Evolutionary conservation across 2,888 invertebrate genomes (phyloP).

Genomic region (Rhamphomyia laevipes): DNA sequence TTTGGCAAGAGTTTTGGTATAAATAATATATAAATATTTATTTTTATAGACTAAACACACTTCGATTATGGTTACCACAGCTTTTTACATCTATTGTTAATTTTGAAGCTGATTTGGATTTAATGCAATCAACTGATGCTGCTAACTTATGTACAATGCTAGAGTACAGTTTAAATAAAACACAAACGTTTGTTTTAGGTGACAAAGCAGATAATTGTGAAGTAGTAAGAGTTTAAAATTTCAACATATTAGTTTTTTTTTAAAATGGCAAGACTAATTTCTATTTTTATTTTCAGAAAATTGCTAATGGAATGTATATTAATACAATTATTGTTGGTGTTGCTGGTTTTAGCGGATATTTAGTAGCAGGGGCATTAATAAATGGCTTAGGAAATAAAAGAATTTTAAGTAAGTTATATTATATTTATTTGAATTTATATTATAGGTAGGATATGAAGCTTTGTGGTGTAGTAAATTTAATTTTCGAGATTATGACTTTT

Average conservation of each 20-base stretch:
- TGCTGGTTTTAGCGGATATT: conserved; percentile 50
- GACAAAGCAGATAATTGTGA: conserved; percentile 24
- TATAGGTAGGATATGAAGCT: too few relatives aligned
- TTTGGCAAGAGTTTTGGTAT: neutral
- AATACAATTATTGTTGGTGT: conserved; percentile 57
- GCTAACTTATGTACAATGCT: conserved; percentile 31
- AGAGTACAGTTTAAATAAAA: conserved; percentile 30
- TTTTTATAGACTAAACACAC: conserved; percentile 53
- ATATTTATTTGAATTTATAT: too few relatives aligned
- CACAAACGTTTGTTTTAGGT: conserved; percentile 18
- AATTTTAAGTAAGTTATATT: conserved; percentile 38
- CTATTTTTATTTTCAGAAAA: conserved; percentile 21
- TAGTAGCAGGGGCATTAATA: conserved; percentile 45
- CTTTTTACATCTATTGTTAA: conserved; percentile 60
- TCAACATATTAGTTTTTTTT: conserved; percentile 1
- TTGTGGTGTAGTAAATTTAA: too few relatives aligned
- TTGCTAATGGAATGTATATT: conserved; percentile 50
- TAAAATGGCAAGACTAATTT: too few relatives aligned
- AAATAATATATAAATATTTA: neutral
- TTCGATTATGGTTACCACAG: conserved; percentile 79
- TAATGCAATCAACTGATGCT: conserved; percentile 9
- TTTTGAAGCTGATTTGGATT: conserved; percentile 27
- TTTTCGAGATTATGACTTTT: too few relatives aligned
- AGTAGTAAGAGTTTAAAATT: conserved; percentile 26
- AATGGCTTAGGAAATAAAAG: conserved; percentile 42